Percentiles rank a stretch among this genome's conserved stretches.
phyloP scores from a whole-genome alignment of 1,140 invertebrate genomes.

The Stenopsyche tienmushanensis region DNA sequence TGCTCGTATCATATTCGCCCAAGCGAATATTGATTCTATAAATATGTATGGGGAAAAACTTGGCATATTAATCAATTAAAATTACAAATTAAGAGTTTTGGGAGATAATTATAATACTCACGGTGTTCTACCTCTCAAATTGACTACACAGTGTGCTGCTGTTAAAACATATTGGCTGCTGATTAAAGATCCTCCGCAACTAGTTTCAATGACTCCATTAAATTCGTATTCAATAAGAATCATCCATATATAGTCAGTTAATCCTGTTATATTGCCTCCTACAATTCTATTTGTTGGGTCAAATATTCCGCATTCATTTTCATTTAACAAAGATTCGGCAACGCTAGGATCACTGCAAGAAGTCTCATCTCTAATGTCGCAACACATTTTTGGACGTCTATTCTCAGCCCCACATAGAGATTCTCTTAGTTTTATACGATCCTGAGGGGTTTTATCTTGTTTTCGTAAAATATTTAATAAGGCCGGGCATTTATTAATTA shows the following conservation, averaged over 20 bases:
- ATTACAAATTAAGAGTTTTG: no score
- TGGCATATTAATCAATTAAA: no score
- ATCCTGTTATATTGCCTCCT: conserved; percentile 57
- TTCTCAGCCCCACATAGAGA: no score
- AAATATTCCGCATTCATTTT: conserved; percentile 45
- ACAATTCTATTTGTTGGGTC: conserved; percentile 52
- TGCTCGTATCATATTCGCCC: no score
- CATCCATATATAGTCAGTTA: conserved; percentile 66
- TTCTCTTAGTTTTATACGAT: no score
- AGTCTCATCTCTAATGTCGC: no score
- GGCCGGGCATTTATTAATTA: no score
- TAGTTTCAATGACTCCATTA: neutral
- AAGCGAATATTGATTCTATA: conserved; percentile 48
- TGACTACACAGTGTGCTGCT: conserved; percentile 48
- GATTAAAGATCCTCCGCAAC: conserved; percentile 48
- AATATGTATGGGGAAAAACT: no score
- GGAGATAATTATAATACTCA: conserved; percentile 40
- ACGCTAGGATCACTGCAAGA: neutral
- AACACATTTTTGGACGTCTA: no score
- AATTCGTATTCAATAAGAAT: conserved; percentile 56
- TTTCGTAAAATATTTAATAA: no score
- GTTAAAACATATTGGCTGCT: conserved; percentile 47
- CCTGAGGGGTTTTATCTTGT: no score
- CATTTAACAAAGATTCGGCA: conserved; percentile 9
- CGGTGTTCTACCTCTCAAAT: conserved; percentile 38